These are phyloP conservation scores for Orthochromis indermauri DNA, from an alignment of 2,113 vertebrate genomes.

Conservation along the genomic window DNA sequence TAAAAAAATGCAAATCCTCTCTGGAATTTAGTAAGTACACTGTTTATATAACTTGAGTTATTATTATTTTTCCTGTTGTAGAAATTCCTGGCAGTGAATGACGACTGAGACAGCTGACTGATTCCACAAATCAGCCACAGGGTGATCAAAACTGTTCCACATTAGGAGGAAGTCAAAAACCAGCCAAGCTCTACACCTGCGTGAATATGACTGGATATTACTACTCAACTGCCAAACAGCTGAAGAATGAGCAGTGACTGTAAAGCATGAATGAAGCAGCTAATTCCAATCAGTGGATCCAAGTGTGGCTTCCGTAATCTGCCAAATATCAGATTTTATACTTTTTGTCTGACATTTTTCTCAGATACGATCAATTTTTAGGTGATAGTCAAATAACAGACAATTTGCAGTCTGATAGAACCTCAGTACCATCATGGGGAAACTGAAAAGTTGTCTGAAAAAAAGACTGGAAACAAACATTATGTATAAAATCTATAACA, in stretches of 20 bases:
- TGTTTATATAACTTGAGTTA: neutral
- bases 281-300: neutral
- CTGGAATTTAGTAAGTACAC: neutral
- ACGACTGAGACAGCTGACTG: neutral
- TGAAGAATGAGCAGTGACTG: neutral
- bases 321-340: neutral
- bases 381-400: neutral
- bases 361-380: neutral
- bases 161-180: neutral
- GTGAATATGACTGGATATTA: neutral
- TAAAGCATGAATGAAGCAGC: neutral
- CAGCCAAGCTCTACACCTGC: neutral
- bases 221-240: neutral
- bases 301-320: neutral
- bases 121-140: neutral
- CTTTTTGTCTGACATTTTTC: neutral
- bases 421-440: accelerated
- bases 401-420: accelerated
- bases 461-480: neutral
- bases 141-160: neutral
- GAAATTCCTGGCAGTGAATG: neutral
- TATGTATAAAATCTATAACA: neutral
- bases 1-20: neutral
- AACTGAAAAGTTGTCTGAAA: neutral
- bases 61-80: neutral